phyloP scores from a whole-genome alignment of 2,113 vertebrate species.

The Helogale parvula region DNA sequence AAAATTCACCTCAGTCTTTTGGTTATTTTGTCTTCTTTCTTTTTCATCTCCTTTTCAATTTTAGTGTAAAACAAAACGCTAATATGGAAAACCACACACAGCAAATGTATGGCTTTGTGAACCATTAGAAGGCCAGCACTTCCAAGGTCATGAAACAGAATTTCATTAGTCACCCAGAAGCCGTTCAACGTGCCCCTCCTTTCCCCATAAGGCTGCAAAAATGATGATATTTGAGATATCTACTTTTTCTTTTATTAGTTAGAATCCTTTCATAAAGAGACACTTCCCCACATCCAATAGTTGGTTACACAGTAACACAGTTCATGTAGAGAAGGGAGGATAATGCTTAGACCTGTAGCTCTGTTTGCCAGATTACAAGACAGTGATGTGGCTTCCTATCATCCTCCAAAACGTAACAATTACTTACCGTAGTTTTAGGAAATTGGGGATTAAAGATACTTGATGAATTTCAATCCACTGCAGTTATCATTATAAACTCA shows the following conservation, averaged over 20 bases:
- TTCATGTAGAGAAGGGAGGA: not conserved
- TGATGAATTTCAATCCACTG: not conserved
- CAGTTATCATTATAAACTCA: not conserved
- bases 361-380: not conserved
- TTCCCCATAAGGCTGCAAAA: not conserved
- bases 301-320: not conserved
- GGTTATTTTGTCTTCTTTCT: not conserved
- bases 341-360: not conserved
- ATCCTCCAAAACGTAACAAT: not conserved
- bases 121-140: not conserved
- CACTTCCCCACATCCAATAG: not conserved
- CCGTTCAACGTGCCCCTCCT: not conserved
- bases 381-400: not conserved
- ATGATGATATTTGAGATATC: not conserved
- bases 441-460: not conserved
- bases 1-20: conserved; percentile 14
- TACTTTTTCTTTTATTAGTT: not conserved
- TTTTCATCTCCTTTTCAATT: not conserved
- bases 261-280: not conserved
- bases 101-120: not conserved
- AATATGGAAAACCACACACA: not conserved
- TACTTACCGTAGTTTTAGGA: not conserved
- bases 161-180: not conserved
- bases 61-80: conserved; percentile 25
- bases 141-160: not conserved